Base-by-base conservation (phyloP, 2,888 invertebrate genomes). In the Thymelicus acteon region DNA sequence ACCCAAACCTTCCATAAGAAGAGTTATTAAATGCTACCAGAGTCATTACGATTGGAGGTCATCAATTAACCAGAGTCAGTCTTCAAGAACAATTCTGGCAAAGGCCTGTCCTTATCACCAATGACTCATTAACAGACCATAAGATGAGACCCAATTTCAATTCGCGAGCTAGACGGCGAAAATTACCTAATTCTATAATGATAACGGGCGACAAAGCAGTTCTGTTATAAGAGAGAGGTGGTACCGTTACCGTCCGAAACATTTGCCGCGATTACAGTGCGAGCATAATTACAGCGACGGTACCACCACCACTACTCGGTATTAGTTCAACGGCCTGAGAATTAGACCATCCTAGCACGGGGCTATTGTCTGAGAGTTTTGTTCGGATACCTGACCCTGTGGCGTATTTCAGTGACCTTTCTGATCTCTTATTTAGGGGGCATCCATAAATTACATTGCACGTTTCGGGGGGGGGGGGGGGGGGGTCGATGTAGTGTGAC, bases 221-320 rank as follows among this genome's bases (percentile, higher is more conserved):
- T 6, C 49, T 15, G 49, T 52, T 52, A 52, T 52, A 52, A 52
- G 49, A 52, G 49, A 52, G 49, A 52, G 49, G 49, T 8, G 19
- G 49, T 52, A 15, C 49, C 49, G 49, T 52, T 52, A 52, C 19
- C 48, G 48, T 15, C 49, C 49, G 49, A 52, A 52, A 52, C 49
- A 19, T 52, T 44, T 15, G 48, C 48, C n/a, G 48, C 48, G 48
- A 52, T 52, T 19, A 19, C 12, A 52, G 49, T 52, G 49, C 19
- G 49, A n/a, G 7, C 19, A 52, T 49, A 49, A 49, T 52, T 52
- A 52, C 49, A 6, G 44, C 44, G 49, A 19, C 12, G 6, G 19
- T 19, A 8, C 6, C 7, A n/a, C 8, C 0, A 5, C 19, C 19
- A 19, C 19, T 19, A 19, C 19, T 5, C 48, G 48, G 48, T 49